phyloP scores from a whole-genome alignment of 2,797 vertebrate genomes.

The Mycteria americana region DNA sequence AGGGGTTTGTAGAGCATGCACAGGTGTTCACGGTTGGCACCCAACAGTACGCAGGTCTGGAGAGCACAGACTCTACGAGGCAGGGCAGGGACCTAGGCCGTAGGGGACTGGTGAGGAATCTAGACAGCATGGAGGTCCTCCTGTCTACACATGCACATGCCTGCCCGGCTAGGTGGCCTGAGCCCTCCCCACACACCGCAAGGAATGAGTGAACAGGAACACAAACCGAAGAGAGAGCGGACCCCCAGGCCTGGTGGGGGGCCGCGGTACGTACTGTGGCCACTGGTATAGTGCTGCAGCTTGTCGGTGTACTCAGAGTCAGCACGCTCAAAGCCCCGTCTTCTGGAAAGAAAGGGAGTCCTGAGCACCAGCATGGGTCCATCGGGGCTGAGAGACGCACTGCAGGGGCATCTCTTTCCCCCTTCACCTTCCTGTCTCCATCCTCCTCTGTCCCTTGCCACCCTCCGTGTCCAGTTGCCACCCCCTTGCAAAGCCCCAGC shows the following conservation, averaged over 20 bases:
- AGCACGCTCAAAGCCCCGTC: constrained; percentile 87
- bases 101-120: too few species aligned
- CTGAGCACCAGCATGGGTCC: constrained; percentile 36
- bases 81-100: neutral
- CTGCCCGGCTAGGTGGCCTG: neutral
- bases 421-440: too few species aligned
- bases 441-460: neutral
- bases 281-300: constrained; percentile 96
- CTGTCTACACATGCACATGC: neutral
- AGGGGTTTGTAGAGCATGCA: fast-evolving
- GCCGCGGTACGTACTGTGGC: constrained; percentile 89
- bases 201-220: constrained; percentile 30
- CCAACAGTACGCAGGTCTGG: fast-evolving
- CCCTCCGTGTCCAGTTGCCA: fast-evolving
- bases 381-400: neutral
- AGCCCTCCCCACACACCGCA: neutral
- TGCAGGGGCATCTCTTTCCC: neutral
- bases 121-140: neutral
- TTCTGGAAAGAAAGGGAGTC: constrained; percentile 82
- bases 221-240: constrained; percentile 40
- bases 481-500: neutral
- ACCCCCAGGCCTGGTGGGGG: neutral
- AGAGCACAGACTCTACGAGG: fast-evolving
- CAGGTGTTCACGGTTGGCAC: fast-evolving
- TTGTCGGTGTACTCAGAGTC: constrained; percentile 97